These are phyloP conservation scores for Dendronephthya gigantea DNA, from an alignment of 64 coral and sea anemone species.

Conservation along the genomic window DNA sequence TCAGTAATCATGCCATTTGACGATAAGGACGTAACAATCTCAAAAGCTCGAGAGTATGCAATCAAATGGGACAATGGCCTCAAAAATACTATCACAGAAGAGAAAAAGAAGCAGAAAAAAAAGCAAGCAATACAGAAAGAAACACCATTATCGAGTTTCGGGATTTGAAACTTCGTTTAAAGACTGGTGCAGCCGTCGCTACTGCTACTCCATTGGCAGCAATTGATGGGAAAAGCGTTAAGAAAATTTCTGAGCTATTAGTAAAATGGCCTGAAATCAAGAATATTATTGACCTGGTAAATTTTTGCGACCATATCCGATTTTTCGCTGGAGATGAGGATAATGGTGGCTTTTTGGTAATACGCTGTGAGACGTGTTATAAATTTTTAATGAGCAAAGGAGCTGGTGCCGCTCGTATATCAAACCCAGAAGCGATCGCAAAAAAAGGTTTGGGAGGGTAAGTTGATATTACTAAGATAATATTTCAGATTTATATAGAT, in stretches of 20 bases:
- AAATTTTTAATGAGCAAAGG: background rate
- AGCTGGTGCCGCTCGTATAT: background rate
- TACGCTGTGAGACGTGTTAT: constrained; percentile 3
- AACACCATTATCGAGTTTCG: background rate
- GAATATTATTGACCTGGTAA: background rate
- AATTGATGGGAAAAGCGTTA: background rate
- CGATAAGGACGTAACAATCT: background rate
- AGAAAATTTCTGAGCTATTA: background rate
- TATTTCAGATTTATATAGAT: background rate
- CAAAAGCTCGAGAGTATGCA: background rate
- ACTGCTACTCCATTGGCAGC: background rate
- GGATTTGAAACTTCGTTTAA: background rate
- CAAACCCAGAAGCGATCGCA: background rate
- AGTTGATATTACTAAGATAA: background rate
- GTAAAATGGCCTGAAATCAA: background rate
- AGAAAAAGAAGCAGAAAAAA: background rate
- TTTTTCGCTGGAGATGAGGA: background rate
- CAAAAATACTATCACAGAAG: background rate
- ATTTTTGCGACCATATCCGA: background rate
- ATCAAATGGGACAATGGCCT: background rate
- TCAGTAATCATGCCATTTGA: background rate
- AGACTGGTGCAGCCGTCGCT: background rate
- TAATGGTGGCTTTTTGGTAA: background rate
- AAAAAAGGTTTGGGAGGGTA: constrained; percentile 8
- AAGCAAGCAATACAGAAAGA: background rate